phyloP scores from a whole-genome alignment of 64 coral and sea anemone genomes.

The Acropora tenuis region DNA sequence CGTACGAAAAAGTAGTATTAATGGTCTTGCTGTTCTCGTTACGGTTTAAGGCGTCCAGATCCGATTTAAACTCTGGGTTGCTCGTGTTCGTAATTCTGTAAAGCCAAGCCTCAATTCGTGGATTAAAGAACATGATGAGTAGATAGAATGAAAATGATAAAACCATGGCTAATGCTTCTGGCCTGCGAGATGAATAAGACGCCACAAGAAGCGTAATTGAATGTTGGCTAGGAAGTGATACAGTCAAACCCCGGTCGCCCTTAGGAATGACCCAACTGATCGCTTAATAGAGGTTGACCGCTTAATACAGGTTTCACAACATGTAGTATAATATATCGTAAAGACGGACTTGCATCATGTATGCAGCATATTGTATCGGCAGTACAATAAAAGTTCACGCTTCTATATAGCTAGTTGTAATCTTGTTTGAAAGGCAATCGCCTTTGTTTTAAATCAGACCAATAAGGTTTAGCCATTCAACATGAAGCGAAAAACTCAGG shows the following conservation, averaged over 20 bases:
- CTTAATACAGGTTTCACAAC: no score
- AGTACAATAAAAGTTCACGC: no score
- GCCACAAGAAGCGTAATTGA: not conserved
- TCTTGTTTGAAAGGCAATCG: no score
- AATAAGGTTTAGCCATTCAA: no score
- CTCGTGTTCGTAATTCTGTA: constrained; percentile 72
- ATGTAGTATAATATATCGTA: no score
- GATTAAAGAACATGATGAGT: constrained; percentile 81
- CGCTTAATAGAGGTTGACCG: no score
- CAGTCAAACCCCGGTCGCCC: not conserved
- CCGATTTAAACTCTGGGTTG: constrained; percentile 47
- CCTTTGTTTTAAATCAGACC: no score
- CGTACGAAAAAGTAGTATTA: not conserved
- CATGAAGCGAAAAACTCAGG: no score
- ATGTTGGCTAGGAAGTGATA: not conserved
- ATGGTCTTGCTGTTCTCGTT: not conserved
- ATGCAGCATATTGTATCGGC: no score
- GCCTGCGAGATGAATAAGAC: constrained; percentile 36
- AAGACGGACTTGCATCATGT: no score
- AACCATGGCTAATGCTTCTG: constrained; percentile 70
- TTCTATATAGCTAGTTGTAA: no score
- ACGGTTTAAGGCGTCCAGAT: constrained; percentile 50
- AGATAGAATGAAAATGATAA: constrained; percentile 70
- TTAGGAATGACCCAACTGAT: no score
- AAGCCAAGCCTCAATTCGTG: constrained; percentile 56